Base-by-base conservation (phyloP, 1,140 invertebrate species). In the Formica exsecta region DNA sequence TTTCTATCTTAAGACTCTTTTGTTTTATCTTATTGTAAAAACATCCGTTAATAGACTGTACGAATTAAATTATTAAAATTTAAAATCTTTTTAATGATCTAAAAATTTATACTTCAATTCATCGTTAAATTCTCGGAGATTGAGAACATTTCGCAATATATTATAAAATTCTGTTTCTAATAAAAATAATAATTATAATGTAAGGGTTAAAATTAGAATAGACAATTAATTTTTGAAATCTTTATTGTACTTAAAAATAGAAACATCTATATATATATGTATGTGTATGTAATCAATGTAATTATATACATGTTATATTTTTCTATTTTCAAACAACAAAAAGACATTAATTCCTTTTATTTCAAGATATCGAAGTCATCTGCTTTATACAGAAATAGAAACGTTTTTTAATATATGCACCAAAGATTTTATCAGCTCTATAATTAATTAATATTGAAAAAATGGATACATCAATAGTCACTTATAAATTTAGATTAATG, bases 21-120 rank as follows among this genome's bases (percentile, higher is more conserved):
- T 87, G 61, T 86, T 66, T 61, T n/a, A 29, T 44, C 4, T 25
- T 8, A 25, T 86, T 64, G 65, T 36, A 81, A 90, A 85, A 90
- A 90, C 59, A 64, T 80, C 22, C 41, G 62, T 87, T 89, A 90
- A 90, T 90, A 90, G 36, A 76, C 59, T 62, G 57, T 22, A 7
- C 62, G 22, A 54, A 13, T 22, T 22, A 54, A 81, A 19, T 71
- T 57, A 74, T 83, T 54, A 59, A 83, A 81, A 81, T 59, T 6
- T 54, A 61, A 9, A 44, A 44, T 7, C 9, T 44, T 8, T 83
- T 73, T 74, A 62, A 83, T 74, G 25, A 83, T 32, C 2, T 22
- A 36, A 61, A 81, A 54, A 57, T 61, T 83, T 74, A 73, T 83
- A 8, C 61, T 44, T 32, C 19, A 38, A 61, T 7, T 73, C n/a